phyloP scores from a whole-genome alignment of 2,113 vertebrate species.

The Notothenia rossii region DNA sequence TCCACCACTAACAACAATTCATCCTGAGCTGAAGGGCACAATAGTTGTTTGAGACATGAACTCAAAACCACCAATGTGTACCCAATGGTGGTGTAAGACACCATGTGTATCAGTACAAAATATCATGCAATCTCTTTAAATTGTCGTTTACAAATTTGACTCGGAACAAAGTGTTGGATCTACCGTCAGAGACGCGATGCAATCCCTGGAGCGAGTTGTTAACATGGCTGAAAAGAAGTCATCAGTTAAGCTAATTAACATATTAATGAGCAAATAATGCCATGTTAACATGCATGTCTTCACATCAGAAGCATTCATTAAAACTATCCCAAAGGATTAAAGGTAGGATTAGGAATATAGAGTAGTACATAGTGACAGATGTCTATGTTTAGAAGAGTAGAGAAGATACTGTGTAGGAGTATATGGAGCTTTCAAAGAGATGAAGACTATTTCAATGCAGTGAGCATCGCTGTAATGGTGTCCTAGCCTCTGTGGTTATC shows the following conservation, averaged over 20 bases:
- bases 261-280: conserved; percentile 14
- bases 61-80: neutral
- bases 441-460: conserved; percentile 58
- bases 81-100: neutral
- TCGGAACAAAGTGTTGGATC: neutral
- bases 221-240: neutral
- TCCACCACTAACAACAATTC: neutral
- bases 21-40: neutral
- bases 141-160: neutral
- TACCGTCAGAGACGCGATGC: neutral
- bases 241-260: conserved; percentile 28
- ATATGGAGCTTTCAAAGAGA: conserved; percentile 3
- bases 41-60: neutral
- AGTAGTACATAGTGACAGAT: neutral
- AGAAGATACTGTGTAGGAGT: neutral
- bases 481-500: conserved; percentile 73
- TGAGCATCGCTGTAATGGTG: conserved; percentile 57
- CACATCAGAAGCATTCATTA: conserved; percentile 19
- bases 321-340: conserved; percentile 12
- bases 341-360: conserved; percentile 11
- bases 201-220: neutral
- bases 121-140: neutral
- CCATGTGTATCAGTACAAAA: neutral
- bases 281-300: conserved; percentile 26
- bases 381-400: neutral